A percentile compares a stretch with the other conserved stretches of the same genome.
phyloP scores from a whole-genome alignment of 2,888 invertebrate genomes.

The Heliothis peltigera region DNA sequence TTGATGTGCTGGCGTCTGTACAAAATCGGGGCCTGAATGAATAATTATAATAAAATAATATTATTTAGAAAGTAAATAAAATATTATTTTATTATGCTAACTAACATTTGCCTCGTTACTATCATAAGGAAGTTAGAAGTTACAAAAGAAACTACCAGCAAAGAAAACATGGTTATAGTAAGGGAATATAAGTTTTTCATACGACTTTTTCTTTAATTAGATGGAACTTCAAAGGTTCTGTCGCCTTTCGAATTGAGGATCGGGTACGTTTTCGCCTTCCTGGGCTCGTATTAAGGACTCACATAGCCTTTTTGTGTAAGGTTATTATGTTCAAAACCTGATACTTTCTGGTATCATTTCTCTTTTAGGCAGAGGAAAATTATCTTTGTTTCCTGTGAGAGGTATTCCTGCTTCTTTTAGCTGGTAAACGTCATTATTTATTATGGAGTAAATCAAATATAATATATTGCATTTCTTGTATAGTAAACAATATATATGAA shows the following conservation, averaged over 20 bases:
- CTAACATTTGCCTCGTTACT: neutral
- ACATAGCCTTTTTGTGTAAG: neutral
- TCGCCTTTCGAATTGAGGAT: neutral
- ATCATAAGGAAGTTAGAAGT: constrained; percentile 3
- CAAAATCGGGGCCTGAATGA: no score
- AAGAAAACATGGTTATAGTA: constrained; percentile 10
- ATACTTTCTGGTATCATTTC: neutral
- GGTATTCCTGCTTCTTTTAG: no score
- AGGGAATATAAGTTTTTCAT: constrained; percentile 2
- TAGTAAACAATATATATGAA: no score
- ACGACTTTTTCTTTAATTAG: constrained; percentile 23
- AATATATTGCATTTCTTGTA: no score
- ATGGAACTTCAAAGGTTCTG: constrained; percentile 20
- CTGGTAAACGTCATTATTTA: no score
- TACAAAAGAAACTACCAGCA: neutral
- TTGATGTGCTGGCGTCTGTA: no score
- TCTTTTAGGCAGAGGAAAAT: neutral
- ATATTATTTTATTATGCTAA: no score
- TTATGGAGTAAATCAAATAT: no score
- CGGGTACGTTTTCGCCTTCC: neutral
- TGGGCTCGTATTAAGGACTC: neutral
- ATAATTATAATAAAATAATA: no score
- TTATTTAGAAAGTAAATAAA: no score
- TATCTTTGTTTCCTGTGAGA: no score
- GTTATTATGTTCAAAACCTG: constrained; percentile 2